These are phyloP conservation scores for Lasiommata megera DNA, from an alignment of 2,888 invertebrate genomes.

Conservation along the genomic window DNA sequence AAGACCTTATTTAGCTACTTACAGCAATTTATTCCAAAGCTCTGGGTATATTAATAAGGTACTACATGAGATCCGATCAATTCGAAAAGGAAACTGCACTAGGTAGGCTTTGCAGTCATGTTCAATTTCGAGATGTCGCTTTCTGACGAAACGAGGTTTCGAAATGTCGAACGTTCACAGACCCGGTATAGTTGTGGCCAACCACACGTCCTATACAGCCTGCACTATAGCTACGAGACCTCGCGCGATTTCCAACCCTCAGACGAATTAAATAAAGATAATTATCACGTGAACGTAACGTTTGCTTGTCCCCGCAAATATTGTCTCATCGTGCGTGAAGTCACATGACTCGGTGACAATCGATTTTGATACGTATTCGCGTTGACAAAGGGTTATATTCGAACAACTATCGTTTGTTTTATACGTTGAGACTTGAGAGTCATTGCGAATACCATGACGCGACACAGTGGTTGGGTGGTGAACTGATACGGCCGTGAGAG, in stretches of 20 bases:
- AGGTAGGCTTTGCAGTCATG: slow-evolving; percentile 2
- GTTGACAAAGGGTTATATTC: slow-evolving; percentile 11
- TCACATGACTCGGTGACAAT: slow-evolving; percentile 19
- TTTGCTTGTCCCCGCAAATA: slow-evolving; percentile 30
- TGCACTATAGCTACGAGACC: slow-evolving; percentile 4
- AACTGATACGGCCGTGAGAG: slow-evolving; percentile 11
- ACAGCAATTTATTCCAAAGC: too few species aligned
- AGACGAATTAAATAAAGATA: slow-evolving; percentile 17
- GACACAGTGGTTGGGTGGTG: slow-evolving; percentile 22
- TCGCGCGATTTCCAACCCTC: slow-evolving; percentile 19
- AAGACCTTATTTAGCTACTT: too few species aligned
- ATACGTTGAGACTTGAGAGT: slow-evolving; percentile 1
- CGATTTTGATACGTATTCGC: slow-evolving; percentile 27
- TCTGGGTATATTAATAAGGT: too few species aligned
- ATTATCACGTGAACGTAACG: slow-evolving; percentile 24
- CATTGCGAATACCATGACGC: slow-evolving; percentile 23
- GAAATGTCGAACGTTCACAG: slow-evolving; percentile 29
- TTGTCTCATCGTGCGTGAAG: slow-evolving; percentile 26
- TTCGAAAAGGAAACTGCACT: too few species aligned
- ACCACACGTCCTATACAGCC: slow-evolving; percentile 20
- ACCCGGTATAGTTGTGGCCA: slow-evolving; percentile 27
- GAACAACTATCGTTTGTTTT: neutral
- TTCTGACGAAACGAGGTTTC: slow-evolving; percentile 29
- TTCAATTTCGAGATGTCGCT: slow-evolving; percentile 14
- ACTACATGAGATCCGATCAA: too few species aligned